A percentile compares a stretch with the other conserved stretches of the same genome.
Conservation (phyloP, 2,113 vertebrate species). For the Amphiprion percula region DNA sequence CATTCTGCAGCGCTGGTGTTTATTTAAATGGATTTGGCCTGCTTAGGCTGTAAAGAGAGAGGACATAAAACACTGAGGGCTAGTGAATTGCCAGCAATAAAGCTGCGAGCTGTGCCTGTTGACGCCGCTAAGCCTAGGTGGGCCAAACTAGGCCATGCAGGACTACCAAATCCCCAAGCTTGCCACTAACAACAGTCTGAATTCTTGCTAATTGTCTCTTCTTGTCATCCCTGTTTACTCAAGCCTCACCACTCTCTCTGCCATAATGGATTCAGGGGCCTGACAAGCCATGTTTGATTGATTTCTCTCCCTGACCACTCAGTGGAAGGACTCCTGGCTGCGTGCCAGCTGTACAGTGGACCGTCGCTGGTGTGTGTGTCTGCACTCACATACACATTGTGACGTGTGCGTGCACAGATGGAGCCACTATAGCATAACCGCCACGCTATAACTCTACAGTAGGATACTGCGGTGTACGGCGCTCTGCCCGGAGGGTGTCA, state of each 20-base stretch:
- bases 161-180: slow-evolving; percentile 70
- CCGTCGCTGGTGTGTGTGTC: slow-evolving; percentile 42
- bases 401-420: slow-evolving; percentile 74
- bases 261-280: slow-evolving; percentile 77
- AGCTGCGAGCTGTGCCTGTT: slow-evolving; percentile 62
- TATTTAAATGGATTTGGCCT: slow-evolving; percentile 78
- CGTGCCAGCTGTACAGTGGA: slow-evolving; percentile 75
- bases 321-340: slow-evolving; percentile 81
- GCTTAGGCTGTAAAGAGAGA: slow-evolving; percentile 73
- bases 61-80: slow-evolving; percentile 71
- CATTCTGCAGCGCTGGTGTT: slow-evolving; percentile 73
- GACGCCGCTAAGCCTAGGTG: slow-evolving; percentile 56
- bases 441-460: slow-evolving; percentile 69
- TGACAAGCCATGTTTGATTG: slow-evolving; percentile 82
- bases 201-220: slow-evolving; percentile 78
- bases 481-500: slow-evolving; percentile 77
- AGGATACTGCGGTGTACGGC: slow-evolving; percentile 57
- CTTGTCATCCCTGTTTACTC: slow-evolving; percentile 82
- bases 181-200: slow-evolving; percentile 64
- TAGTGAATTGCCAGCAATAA: slow-evolving; percentile 79
- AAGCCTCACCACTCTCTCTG: slow-evolving; percentile 77
- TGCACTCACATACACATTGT: slow-evolving; percentile 28
- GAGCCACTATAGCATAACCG: slow-evolving; percentile 79
- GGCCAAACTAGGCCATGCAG: slow-evolving; percentile 70
- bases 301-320: slow-evolving; percentile 77